phyloP scores from a whole-genome alignment of 1,140 invertebrate genomes.

The Patella vulgata region DNA sequence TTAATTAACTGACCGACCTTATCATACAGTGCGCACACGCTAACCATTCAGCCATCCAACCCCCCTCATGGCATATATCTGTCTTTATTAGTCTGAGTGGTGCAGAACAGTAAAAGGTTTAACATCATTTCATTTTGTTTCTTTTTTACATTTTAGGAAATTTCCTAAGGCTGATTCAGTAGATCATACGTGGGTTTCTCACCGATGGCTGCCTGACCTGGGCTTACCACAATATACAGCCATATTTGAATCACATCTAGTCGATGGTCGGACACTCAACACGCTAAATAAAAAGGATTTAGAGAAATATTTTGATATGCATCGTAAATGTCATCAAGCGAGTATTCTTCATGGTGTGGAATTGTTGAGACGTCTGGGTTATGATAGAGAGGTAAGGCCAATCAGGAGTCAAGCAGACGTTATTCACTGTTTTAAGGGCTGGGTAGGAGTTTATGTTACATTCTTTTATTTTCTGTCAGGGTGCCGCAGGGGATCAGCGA shows the following conservation, averaged over 20 bases:
- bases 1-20: too few relatives aligned
- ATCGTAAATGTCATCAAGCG: constrained; percentile 91
- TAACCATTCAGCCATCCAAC: too few relatives aligned
- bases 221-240: constrained; percentile 89
- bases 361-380: constrained; percentile 88
- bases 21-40: too few relatives aligned
- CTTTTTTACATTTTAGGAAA: constrained; percentile 72
- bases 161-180: constrained; percentile 87
- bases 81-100: too few relatives aligned
- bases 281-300: constrained; percentile 92
- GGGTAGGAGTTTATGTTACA: too few relatives aligned
- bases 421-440: too few relatives aligned
- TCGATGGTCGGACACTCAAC: constrained; percentile 91
- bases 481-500: too few relatives aligned
- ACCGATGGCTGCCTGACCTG: constrained; percentile 90
- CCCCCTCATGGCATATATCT: too few relatives aligned
- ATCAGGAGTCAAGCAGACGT: too few relatives aligned
- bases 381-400: constrained; percentile 83
- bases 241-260: constrained; percentile 87
- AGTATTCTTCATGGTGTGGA: constrained; percentile 93
- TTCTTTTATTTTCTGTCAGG: too few relatives aligned
- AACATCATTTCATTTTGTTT: too few relatives aligned
- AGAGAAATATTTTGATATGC: constrained; percentile 87
- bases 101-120: too few relatives aligned
- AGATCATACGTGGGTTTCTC: constrained; percentile 90